These are phyloP conservation scores for Montipora efflorescens DNA, from an alignment of 64 coral and sea anemone species.

Conservation along the genomic window DNA sequence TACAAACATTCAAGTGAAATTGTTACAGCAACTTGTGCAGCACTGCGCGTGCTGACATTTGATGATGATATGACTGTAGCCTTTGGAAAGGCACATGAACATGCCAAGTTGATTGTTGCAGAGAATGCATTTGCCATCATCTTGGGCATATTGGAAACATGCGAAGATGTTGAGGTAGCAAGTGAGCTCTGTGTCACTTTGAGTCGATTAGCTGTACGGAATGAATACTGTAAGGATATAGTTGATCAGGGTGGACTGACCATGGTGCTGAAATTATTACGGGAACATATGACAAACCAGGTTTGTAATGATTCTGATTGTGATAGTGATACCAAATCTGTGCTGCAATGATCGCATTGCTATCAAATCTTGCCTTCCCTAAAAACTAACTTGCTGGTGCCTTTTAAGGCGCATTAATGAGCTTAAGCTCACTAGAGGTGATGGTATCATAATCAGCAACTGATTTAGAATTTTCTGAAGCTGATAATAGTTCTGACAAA, in stretches of 20 bases:
- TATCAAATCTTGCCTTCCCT: too few relatives aligned
- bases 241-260: slow-evolving; percentile 85
- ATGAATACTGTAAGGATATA: slow-evolving; percentile 94
- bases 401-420: too few relatives aligned
- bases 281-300: slow-evolving; percentile 79
- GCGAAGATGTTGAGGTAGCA: slow-evolving; percentile 31
- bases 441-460: too few relatives aligned
- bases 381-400: too few relatives aligned
- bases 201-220: slow-evolving; percentile 77
- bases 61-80: slow-evolving; percentile 95
- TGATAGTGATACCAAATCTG: background rate
- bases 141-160: slow-evolving; percentile 55
- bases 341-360: too few relatives aligned
- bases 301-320: slow-evolving; percentile 29
- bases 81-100: slow-evolving; percentile 91
- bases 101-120: slow-evolving; percentile 88
- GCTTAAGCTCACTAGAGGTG: too few relatives aligned
- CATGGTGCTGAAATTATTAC: slow-evolving; percentile 73
- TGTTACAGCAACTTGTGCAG: slow-evolving; percentile 77
- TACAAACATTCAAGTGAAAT: slow-evolving; percentile 37
- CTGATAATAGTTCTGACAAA: too few relatives aligned
- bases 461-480: too few relatives aligned
- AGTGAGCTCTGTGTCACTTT: slow-evolving; percentile 88
- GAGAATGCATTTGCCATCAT: slow-evolving; percentile 79
- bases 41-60: slow-evolving; percentile 86